Evolutionary conservation across 2,797 vertebrate species (phyloP), one percentile per base, ranked within the genome.

Genomic region (Manis crassicaudata): DNA sequence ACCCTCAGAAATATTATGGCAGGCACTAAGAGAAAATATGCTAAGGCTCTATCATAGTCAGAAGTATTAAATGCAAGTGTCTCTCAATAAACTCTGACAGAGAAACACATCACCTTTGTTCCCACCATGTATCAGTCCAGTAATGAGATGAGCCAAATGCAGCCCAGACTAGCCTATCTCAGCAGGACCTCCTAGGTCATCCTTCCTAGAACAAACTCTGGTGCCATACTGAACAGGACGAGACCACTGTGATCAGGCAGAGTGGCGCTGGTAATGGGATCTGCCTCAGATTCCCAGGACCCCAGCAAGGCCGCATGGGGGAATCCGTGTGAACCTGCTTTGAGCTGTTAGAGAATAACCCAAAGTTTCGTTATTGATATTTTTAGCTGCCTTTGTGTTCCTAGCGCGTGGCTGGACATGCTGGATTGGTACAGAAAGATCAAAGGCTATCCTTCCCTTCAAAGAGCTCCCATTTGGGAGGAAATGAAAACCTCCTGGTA

Each of bases 121-220:
- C 58, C 68, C 27, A 0, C 5, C 1, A 0, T 68, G 82, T 76
- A 92, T 58, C 72, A 37, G 13, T 18, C 54, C 46, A 56, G 18
- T 62, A 58, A 83, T 7, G 76, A 96, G 85, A 93, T 3, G 68
- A 96, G 52, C 94, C 77, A 46, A 46, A 56, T 1, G 16, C 73
- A 54, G 70, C 68, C 54, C 35, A 14, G 72, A 68, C 40, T 37
- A 67, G 17, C 4, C 43, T 67, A 35, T 90, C 84, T 92, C n/a
- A 0, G 81, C 58, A 83, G 84, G 67, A 73, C 72, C 52, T 76
- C 81, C 88, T 79, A 93, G 68, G 81, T 92, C 90, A 54, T 89
- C 72, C 86, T 84, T 86, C 95, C n/a, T 75, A 89, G 84, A 85
- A 96, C 95, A 96, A 92, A 97, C 50, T 92, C 95, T 63, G 87